Conservation (phyloP, 2,888 invertebrate genomes). For the Tethea ocularis region DNA sequence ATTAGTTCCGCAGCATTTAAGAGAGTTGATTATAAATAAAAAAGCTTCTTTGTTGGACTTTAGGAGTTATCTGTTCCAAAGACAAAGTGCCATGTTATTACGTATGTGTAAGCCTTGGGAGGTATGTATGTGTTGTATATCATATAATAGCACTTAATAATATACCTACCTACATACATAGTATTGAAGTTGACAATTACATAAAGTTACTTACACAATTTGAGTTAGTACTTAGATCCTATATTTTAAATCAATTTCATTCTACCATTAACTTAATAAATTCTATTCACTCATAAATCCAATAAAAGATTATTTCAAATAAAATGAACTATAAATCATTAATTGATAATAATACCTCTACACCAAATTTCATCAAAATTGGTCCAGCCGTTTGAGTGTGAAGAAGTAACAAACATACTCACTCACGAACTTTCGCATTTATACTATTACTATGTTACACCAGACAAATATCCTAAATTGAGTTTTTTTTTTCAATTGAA, state of each 20-base stretch:
- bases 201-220: too few relatives aligned
- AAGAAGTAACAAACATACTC: too few relatives aligned
- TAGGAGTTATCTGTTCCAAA: conserved; percentile 95
- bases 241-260: too few relatives aligned
- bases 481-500: neutral
- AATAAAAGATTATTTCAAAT: neutral
- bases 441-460: too few relatives aligned
- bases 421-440: too few relatives aligned
- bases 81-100: conserved; percentile 94
- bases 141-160: too few relatives aligned
- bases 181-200: neutral
- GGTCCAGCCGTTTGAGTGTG: too few relatives aligned
- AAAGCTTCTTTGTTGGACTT: conserved; percentile 93
- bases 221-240: too few relatives aligned
- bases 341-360: neutral
- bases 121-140: conserved; percentile 68
- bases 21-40: conserved; percentile 75
- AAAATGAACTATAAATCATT: neutral
- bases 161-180: too few relatives aligned
- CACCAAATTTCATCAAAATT: too few relatives aligned
- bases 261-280: too few relatives aligned
- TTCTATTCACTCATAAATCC: neutral
- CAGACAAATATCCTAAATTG: neutral
- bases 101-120: conserved; percentile 91
- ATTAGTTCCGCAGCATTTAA: conserved; percentile 83